Percentiles rank a stretch among this genome's conserved stretches.
These are phyloP conservation scores for Herminia tarsipennalis DNA, from an alignment of 2,888 invertebrate genomes.

Conservation along the genomic window DNA sequence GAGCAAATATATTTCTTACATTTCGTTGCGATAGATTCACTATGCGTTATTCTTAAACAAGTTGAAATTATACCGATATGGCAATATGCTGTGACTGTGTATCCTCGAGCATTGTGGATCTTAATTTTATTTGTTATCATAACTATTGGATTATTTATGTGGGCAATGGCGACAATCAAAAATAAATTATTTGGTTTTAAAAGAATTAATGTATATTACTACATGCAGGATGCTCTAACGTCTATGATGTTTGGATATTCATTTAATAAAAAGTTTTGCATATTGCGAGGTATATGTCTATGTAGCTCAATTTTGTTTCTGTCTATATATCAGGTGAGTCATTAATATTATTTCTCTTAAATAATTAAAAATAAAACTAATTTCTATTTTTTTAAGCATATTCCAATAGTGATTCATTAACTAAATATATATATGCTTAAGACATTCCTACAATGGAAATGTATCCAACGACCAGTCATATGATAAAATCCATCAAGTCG, in stretches of 20 bases:
- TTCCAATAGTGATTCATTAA: too few species aligned
- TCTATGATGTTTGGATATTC: conserved; percentile 52
- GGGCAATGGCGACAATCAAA: conserved; percentile 40
- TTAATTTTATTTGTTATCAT: conserved; percentile 26
- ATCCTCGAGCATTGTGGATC: conserved; percentile 18
- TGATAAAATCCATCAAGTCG: too few species aligned
- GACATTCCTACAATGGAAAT: too few species aligned
- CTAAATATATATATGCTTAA: too few species aligned
- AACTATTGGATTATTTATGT: conserved; percentile 39
- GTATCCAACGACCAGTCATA: too few species aligned
- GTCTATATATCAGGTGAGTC: conserved; percentile 58
- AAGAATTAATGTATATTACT: conserved; percentile 23
- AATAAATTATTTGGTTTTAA: conserved; percentile 14
- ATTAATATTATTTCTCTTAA: neutral
- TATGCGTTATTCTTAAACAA: conserved; percentile 53
- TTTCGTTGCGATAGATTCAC: conserved; percentile 47
- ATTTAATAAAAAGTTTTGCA: conserved; percentile 32
- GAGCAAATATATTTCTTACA: conserved; percentile 45
- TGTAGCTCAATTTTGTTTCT: conserved; percentile 50
- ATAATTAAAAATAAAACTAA: too few species aligned
- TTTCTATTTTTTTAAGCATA: too few species aligned
- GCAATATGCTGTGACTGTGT: conserved; percentile 46
- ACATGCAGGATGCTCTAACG: conserved; percentile 35
- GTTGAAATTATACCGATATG: conserved; percentile 52
- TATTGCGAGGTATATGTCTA: conserved; percentile 50